These are phyloP conservation scores for Ariolimax columbianus DNA, from an alignment of 2,888 invertebrate genomes.

Conservation along the genomic window DNA sequence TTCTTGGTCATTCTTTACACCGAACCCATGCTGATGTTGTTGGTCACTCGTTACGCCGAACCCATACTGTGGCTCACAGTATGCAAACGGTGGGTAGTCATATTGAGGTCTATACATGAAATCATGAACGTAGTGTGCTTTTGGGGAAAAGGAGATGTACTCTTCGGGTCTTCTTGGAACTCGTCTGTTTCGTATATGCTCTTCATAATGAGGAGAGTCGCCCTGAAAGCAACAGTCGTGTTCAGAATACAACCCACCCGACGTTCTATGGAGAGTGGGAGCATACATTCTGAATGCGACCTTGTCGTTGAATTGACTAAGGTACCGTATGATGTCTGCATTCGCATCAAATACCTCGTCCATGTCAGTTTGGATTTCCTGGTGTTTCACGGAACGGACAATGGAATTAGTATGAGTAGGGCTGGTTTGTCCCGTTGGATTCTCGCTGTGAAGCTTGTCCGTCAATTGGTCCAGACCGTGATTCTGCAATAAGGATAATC, in stretches of 20 bases:
- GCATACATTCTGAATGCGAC: background rate
- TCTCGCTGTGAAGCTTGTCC: background rate
- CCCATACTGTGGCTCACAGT: background rate
- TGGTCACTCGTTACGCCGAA: background rate
- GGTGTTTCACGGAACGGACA: background rate
- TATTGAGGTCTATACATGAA: background rate
- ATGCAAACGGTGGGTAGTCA: background rate
- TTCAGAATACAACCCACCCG: background rate
- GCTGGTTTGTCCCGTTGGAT: background rate
- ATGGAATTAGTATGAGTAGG: background rate
- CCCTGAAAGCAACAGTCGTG: background rate
- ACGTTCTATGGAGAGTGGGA: background rate
- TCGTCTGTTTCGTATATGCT: background rate
- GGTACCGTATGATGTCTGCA: constrained; percentile 31
- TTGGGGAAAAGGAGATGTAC: background rate
- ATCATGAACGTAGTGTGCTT: background rate
- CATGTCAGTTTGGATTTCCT: constrained; percentile 4
- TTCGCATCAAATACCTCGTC: constrained; percentile 2
- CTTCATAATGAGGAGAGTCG: background rate
- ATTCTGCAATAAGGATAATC: background rate
- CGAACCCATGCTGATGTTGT: background rate
- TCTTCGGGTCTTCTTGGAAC: background rate
- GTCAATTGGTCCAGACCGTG: background rate
- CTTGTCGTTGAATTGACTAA: constrained; percentile 35
- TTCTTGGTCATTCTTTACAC: no score